Evolutionary conservation across 1,140 invertebrate genomes (phyloP).

Genomic region (Drosophila repleta): DNA sequence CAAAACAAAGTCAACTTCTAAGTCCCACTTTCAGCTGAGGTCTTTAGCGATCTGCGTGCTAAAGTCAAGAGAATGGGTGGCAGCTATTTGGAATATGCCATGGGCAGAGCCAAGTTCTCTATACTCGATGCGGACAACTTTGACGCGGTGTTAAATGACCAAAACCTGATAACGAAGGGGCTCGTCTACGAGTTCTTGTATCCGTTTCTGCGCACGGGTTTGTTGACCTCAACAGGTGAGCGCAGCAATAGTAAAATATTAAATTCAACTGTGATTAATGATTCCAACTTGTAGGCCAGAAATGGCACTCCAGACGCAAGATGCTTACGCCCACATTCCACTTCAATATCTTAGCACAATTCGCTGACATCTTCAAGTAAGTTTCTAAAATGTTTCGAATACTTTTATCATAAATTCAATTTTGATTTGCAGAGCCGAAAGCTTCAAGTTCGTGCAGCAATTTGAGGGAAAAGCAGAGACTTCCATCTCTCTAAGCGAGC

Average conservation of each 20-base stretch:
- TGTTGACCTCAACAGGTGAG: slow-evolving; percentile 87
- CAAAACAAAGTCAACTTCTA: neutral
- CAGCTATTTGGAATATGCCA: slow-evolving; percentile 61
- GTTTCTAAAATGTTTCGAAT: slow-evolving; percentile 44
- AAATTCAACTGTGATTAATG: neutral
- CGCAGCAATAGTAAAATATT: neutral
- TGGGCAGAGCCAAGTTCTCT: slow-evolving; percentile 51
- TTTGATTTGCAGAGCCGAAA: slow-evolving; percentile 72
- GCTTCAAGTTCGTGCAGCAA: slow-evolving; percentile 71
- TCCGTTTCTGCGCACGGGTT: slow-evolving; percentile 88
- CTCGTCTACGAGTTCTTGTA: slow-evolving; percentile 85
- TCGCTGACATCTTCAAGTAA: slow-evolving; percentile 88
- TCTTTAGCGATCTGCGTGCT: slow-evolving; percentile 24
- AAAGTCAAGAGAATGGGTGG: neutral
- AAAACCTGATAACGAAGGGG: slow-evolving; percentile 62
- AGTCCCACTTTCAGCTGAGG: slow-evolving; percentile 19
- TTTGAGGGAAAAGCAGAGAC: slow-evolving; percentile 40
- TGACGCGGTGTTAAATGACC: slow-evolving; percentile 61
- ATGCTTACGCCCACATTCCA: slow-evolving; percentile 95
- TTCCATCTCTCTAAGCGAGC: slow-evolving; percentile 46
- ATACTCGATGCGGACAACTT: slow-evolving; percentile 68
- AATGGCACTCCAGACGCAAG: slow-evolving; percentile 92
- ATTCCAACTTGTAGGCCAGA: slow-evolving; percentile 80
- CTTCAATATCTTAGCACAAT: slow-evolving; percentile 93
- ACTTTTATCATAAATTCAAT: neutral